phyloP scores from a whole-genome alignment of 1,140 invertebrate genomes.

The Octopus bimaculoides region DNA sequence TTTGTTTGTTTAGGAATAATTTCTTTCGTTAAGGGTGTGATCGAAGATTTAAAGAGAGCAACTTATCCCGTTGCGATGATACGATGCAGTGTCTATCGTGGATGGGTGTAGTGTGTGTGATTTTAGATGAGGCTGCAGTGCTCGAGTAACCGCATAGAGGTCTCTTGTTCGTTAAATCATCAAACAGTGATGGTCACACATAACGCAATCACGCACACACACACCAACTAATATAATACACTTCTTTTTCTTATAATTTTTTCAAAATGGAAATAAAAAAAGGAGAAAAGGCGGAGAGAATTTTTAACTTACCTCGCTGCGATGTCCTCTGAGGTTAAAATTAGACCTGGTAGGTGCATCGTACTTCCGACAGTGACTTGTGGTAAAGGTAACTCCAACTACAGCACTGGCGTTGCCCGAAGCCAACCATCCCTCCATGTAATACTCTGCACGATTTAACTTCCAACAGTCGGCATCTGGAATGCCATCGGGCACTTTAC shows the following conservation, averaged over 20 bases:
- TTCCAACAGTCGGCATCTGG: conserved; percentile 78
- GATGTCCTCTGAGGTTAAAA: conserved; percentile 95
- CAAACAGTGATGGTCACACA: too few species aligned
- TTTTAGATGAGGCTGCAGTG: too few species aligned
- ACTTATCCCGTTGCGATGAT: too few species aligned
- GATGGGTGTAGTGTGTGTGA: too few species aligned
- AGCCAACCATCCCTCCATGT: conserved; percentile 97
- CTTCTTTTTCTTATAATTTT: neutral
- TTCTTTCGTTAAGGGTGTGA: too few species aligned
- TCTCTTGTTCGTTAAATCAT: too few species aligned
- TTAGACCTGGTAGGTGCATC: conserved; percentile 73
- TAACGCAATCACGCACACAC: too few species aligned
- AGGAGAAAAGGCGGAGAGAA: neutral
- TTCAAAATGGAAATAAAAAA: neutral
- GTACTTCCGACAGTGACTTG: conserved; percentile 70
- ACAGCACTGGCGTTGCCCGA: conserved; percentile 91
- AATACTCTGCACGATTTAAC: conserved; percentile 90
- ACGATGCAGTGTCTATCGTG: too few species aligned
- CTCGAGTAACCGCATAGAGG: too few species aligned
- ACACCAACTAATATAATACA: too few species aligned
- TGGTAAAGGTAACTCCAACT: conserved; percentile 94
- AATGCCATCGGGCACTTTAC: conserved; percentile 91
- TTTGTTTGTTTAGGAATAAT: too few species aligned
- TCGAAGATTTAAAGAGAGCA: too few species aligned
- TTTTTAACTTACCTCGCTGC: conserved; percentile 77